Percentiles rank a stretch among this genome's conserved stretches.
These are phyloP conservation scores for Typhlichthys subterraneus DNA, from an alignment of 2,797 vertebrate species.

Conservation along the genomic window DNA sequence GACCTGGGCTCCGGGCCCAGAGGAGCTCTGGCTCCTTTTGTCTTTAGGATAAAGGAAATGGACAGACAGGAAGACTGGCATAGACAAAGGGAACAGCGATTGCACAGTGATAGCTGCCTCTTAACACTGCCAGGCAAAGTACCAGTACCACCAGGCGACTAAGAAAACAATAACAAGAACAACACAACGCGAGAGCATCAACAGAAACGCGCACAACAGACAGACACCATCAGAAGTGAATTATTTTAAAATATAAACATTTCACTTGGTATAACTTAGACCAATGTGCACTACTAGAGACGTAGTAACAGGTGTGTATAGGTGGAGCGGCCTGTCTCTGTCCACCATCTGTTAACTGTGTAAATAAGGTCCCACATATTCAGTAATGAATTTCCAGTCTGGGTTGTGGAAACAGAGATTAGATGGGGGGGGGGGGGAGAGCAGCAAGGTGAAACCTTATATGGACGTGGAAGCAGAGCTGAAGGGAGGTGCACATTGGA, in stretches of 20 bases:
- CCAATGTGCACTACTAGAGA: not conserved
- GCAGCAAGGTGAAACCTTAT: not conserved
- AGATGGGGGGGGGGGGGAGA: constrained; percentile 5
- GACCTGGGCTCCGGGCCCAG: constrained; percentile 33
- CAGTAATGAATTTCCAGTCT: constrained; percentile 29
- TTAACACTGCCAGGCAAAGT: constrained; percentile 12
- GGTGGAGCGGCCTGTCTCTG: constrained; percentile 8
- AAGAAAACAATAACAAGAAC: constrained; percentile 29
- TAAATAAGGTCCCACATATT: constrained; percentile 1
- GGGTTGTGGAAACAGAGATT: constrained; percentile 9
- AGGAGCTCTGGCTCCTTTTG: constrained; percentile 46
- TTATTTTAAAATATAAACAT: too few relatives aligned
- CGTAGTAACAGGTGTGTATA: constrained; percentile 9
- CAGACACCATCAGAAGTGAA: too few relatives aligned
- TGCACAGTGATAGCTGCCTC: constrained; percentile 27
- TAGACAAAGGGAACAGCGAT: constrained; percentile 44
- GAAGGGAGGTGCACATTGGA: constrained; percentile 11
- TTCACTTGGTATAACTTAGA: not conserved
- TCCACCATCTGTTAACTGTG: constrained; percentile 7
- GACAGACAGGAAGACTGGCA: constrained; percentile 54
- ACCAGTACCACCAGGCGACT: constrained; percentile 29
- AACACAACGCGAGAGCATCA: not conserved
- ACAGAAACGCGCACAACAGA: not conserved
- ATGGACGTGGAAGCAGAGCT: constrained; percentile 4
- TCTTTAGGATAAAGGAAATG: constrained; percentile 48